A percentile compares a stretch with the other conserved stretches of the same genome.
Conservation (phyloP, 2,797 vertebrate genomes). For the Sandelia bainsii region DNA sequence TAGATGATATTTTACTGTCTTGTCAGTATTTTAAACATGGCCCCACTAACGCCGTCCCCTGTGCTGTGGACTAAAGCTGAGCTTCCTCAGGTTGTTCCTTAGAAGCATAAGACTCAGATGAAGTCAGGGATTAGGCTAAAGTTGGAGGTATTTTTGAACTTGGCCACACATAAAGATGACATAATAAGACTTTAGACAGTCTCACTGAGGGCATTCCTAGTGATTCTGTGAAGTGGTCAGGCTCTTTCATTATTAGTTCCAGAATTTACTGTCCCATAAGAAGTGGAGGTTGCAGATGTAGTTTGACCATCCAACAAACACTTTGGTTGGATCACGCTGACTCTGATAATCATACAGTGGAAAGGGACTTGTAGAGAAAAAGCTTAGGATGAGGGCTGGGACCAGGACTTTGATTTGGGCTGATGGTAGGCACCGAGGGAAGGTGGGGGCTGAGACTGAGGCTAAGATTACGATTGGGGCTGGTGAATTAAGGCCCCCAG, state of each 20-base stretch:
- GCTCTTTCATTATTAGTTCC: neutral
- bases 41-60: no score
- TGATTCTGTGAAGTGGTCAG: neutral
- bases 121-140: no score
- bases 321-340: neutral
- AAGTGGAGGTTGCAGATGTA: slow-evolving; percentile 1
- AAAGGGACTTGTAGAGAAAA: slow-evolving; percentile 49
- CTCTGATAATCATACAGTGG: slow-evolving; percentile 6
- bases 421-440: slow-evolving; percentile 51
- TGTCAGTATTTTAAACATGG: no score
- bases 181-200: no score
- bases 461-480: slow-evolving; percentile 79
- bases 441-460: slow-evolving; percentile 68
- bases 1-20: no score
- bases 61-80: no score
- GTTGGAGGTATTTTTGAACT: no score
- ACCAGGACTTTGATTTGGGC: slow-evolving; percentile 66
- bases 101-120: no score
- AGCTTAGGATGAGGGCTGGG: slow-evolving; percentile 44
- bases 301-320: slow-evolving; percentile 5
- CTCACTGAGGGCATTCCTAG: no score
- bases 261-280: neutral
- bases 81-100: no score
- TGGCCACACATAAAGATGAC: no score
- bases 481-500: slow-evolving; percentile 79